phyloP scores from a whole-genome alignment of 2,797 vertebrate species.

The Malurus leucopterus region DNA sequence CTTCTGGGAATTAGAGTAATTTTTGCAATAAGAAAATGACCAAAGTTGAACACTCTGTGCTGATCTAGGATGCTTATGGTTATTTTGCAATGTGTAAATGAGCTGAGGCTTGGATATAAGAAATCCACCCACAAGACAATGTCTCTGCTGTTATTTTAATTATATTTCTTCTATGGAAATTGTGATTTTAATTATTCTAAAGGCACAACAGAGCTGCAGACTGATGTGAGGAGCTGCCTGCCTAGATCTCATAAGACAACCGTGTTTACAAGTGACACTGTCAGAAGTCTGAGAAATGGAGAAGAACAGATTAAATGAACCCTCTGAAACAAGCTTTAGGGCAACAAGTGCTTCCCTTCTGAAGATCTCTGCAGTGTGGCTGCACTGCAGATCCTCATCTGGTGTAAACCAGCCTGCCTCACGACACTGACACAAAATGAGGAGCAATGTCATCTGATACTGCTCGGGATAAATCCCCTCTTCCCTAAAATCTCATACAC shows the following conservation, averaged over 20 bases:
- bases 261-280: background rate
- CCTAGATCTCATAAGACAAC: background rate
- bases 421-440: background rate
- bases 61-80: constrained; percentile 14
- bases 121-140: constrained; percentile 2
- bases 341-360: background rate
- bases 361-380: background rate
- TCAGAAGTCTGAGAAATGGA: background rate
- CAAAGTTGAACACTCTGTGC: background rate
- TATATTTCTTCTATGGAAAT: background rate
- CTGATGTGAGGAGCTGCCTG: background rate
- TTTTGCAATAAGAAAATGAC: constrained; percentile 26
- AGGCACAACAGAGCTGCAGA: background rate
- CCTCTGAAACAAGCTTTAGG: background rate
- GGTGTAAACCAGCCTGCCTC: background rate
- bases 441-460: background rate
- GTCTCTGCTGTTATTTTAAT: constrained; percentile 26
- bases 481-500: background rate
- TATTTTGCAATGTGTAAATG: constrained; percentile 33
- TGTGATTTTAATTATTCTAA: background rate
- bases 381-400: background rate
- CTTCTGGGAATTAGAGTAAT: background rate
- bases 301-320: background rate
- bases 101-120: background rate
- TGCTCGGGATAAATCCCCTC: background rate